A percentile compares a stretch with the other conserved stretches of the same genome.
phyloP scores from a whole-genome alignment of 2,113 vertebrate species.

The Manacus vitellinus region DNA sequence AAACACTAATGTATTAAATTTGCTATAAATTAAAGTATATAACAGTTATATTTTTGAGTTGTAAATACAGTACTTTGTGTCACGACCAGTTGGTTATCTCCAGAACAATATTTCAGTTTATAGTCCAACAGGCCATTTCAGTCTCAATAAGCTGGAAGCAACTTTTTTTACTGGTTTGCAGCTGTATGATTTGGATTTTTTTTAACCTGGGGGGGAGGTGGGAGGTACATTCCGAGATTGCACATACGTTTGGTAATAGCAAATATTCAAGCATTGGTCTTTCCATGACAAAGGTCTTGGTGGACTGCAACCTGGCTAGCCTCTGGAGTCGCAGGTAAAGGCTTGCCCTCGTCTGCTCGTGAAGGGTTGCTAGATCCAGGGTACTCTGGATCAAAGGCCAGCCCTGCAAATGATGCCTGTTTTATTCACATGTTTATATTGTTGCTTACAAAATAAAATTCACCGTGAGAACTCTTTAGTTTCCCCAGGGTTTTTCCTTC shows the following conservation, averaged over 20 bases:
- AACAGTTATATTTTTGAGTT: slow-evolving; percentile 78
- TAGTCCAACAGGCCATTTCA: slow-evolving; percentile 67
- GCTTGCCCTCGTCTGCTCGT: neutral
- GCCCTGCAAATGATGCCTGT: slow-evolving; percentile 44
- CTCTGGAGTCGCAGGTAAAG: neutral
- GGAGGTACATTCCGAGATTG: neutral
- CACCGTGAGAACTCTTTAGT: slow-evolving; percentile 51
- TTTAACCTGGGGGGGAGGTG: neutral
- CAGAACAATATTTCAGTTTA: slow-evolving; percentile 41
- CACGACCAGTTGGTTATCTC: slow-evolving; percentile 52
- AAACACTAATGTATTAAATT: slow-evolving; percentile 98
- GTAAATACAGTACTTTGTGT: slow-evolving; percentile 76
- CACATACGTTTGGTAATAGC: neutral
- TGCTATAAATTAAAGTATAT: slow-evolving; percentile 95
- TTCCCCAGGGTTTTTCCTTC: slow-evolving; percentile 23
- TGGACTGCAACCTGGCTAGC: slow-evolving; percentile 3
- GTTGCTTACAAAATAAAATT: slow-evolving; percentile 72
- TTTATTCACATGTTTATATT: slow-evolving; percentile 64
- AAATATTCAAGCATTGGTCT: neutral
- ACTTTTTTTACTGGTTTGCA: slow-evolving; percentile 51
- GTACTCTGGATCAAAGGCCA: slow-evolving; percentile 27
- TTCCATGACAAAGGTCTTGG: slow-evolving; percentile 1
- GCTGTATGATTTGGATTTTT: neutral
- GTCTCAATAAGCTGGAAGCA: slow-evolving; percentile 41
- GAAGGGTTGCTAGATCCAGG: neutral